These are phyloP conservation scores for Arnoldichthys spilopterus DNA, from an alignment of 2,797 vertebrate species.

Conservation along the genomic window DNA sequence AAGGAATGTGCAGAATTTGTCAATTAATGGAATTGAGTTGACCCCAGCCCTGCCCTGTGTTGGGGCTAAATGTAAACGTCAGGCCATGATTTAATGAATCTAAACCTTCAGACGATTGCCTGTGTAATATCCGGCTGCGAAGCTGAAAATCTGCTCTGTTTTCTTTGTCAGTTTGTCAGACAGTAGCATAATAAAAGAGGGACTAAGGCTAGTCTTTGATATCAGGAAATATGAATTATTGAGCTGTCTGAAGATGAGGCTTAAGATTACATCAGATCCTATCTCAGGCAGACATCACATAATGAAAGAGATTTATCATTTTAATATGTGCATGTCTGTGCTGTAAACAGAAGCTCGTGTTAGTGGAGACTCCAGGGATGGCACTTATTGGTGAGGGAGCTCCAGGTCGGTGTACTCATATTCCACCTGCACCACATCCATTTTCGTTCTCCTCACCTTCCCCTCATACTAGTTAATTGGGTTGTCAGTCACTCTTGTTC, in stretches of 20 bases:
- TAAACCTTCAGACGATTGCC: conserved; percentile 57
- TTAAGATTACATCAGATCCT: conserved; percentile 62
- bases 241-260: conserved; percentile 62
- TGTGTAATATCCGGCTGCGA: conserved; percentile 55
- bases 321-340: conserved; percentile 62
- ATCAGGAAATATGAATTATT: conserved; percentile 65
- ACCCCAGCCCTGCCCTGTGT: conserved; percentile 17
- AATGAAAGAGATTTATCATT: conserved; percentile 67
- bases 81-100: conserved; percentile 47
- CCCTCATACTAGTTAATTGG: conserved; percentile 33
- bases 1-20: conserved; percentile 25
- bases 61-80: conserved; percentile 39
- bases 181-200: conserved; percentile 55
- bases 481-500: conserved; percentile 51
- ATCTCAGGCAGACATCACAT: conserved; percentile 62
- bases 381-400: conserved; percentile 54
- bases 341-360: conserved; percentile 51
- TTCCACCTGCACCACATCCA: conserved; percentile 38
- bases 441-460: conserved; percentile 46
- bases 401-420: conserved; percentile 47
- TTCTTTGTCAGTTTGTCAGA: conserved; percentile 61
- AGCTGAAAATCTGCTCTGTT: conserved; percentile 54
- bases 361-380: conserved; percentile 47
- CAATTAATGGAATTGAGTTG: conserved; percentile 34
- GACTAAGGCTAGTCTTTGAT: conserved; percentile 61